Evolutionary conservation across 2,888 invertebrate species (phyloP).

Genomic region (Drosophila yooni): DNA sequence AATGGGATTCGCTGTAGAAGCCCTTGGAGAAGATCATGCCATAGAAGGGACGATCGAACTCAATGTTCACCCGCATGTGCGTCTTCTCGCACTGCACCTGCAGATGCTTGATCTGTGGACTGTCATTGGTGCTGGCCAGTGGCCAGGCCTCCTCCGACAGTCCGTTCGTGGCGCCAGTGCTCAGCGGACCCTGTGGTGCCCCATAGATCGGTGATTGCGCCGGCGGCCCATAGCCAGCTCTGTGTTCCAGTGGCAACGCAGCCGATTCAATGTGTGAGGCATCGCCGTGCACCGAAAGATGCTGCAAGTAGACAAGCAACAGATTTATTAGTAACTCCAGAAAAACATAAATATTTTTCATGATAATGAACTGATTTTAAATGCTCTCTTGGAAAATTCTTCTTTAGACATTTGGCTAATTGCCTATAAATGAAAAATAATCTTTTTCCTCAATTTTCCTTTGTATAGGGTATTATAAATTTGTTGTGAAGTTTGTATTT

Average conservation of each 20-base stretch:
- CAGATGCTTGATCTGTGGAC: constrained; percentile 96
- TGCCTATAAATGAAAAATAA: background rate
- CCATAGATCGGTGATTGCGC: constrained; percentile 86
- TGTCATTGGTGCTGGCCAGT: constrained; percentile 91
- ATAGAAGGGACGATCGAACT: constrained; percentile 97
- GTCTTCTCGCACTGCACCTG: constrained; percentile 98
- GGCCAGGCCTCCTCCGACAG: constrained; percentile 94
- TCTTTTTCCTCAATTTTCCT: background rate
- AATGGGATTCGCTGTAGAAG: constrained; percentile 95
- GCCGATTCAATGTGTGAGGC: constrained; percentile 92
- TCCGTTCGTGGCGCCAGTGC: constrained; percentile 85
- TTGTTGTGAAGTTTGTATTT: no score
- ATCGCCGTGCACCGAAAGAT: constrained; percentile 88
- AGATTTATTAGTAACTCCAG: background rate
- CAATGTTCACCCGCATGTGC: constrained; percentile 97
- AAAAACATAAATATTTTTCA: background rate
- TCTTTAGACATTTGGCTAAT: background rate
- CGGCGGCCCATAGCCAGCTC: constrained; percentile 90
- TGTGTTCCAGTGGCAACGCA: constrained; percentile 92
- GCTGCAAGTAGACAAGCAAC: constrained; percentile 86
- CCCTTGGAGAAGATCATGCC: constrained; percentile 98
- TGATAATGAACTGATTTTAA: background rate
- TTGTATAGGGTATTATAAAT: no score
- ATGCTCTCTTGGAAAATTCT: no score
- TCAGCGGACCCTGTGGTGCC: constrained; percentile 81